These are phyloP conservation scores for Ophthalmotilapia sp. DNA, from an alignment of 2,113 vertebrate genomes.

Conservation along the genomic window DNA sequence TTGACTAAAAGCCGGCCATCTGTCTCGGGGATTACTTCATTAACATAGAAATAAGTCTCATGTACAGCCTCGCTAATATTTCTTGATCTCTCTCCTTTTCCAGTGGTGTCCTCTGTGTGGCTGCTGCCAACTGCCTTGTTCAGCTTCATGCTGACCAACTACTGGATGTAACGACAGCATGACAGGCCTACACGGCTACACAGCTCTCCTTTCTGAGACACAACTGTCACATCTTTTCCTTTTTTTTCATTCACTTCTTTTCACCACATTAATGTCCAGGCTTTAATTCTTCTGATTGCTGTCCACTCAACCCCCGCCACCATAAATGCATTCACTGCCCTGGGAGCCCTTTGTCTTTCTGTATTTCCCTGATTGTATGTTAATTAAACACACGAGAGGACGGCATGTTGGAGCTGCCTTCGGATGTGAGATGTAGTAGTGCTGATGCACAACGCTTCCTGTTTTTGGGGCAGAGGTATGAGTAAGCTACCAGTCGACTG, in stretches of 20 bases:
- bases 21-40: not conserved
- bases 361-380: not conserved
- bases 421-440: not conserved
- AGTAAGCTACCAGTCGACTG: not conserved
- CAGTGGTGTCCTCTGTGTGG: slow-evolving; percentile 48
- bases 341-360: not conserved
- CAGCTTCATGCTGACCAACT: slow-evolving; percentile 26
- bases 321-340: not conserved
- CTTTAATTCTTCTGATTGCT: not conserved
- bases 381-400: not conserved
- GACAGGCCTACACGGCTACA: not conserved
- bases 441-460: not conserved
- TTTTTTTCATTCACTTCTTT: not conserved
- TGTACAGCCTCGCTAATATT: not conserved
- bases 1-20: not conserved
- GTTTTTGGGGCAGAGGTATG: not conserved
- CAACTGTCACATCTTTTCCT: not conserved
- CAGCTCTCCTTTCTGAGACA: not conserved
- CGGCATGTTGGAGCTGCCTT: not conserved
- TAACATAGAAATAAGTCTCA: not conserved
- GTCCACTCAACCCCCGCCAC: not conserved
- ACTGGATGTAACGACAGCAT: slow-evolving; percentile 20
- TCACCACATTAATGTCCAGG: not conserved
- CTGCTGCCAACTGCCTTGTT: slow-evolving; percentile 44
- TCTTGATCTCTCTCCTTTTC: not conserved